Base-by-base conservation (phyloP, 2,113 vertebrate species). In the Leptodactylus fuscus region DNA sequence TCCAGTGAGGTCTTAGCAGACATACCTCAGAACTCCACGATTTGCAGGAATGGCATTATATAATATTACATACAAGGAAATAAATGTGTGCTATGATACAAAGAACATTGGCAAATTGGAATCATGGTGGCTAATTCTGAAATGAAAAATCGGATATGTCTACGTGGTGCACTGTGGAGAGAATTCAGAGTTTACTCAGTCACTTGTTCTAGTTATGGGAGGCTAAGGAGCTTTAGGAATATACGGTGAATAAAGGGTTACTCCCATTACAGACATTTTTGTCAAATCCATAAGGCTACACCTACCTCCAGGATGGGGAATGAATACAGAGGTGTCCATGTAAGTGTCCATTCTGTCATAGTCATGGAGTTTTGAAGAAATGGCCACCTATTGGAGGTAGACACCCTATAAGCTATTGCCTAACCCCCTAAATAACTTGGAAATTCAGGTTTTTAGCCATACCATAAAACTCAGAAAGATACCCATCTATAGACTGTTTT, bases 71-170 rank as follows among this genome's bases (percentile, higher is more conserved):
- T n/a, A 73, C 22, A 44, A 48, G 24, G 71, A 48, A 74, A 74
- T 48, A 74, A 74, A 74, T 48, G 44, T 48, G 71, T 44, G n/a
- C 41, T 46, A 41, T 73, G 41, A 29, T 24, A 24, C 71, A 74
- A 48, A 29, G 22, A 74, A 15, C 71, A 74, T 5, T 5, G n/a
- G 11, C 24, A 29, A 74, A 74, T 24, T 4, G 69, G 22, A n/a
- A 41, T n/a, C 11, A 71, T n/a, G 38, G 38, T n/a, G 34, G 22
- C 36, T 71, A 44, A 4, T 41, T 22, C 18, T 44, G 13, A 73
- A 16, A 46, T 73, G n/a, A 12, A 24, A 67, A 73, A 24, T 46
- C 22, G 15, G 5, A 13, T 7, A 41, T 12, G 18, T n/a, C 22
- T 44, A 15, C 10, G 16, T 73, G 70, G 22, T 73, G 41, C 11